Conservation (phyloP, 1,140 invertebrate species). For the Campoletis sonorensis region DNA sequence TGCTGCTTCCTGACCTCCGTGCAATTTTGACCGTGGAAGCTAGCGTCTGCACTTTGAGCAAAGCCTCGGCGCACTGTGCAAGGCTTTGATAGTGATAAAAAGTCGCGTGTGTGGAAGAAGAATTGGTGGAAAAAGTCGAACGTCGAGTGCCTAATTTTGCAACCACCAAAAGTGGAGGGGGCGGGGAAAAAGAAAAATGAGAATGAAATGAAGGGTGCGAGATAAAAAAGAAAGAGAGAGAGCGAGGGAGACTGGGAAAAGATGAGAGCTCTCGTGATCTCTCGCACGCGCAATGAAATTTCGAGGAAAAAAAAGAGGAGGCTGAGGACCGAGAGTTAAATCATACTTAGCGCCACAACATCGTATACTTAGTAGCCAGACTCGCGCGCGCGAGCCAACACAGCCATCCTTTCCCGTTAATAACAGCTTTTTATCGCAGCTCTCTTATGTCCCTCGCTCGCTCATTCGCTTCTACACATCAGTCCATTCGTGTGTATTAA, state of each 20-base stretch:
- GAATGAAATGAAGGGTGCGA: too few relatives aligned
- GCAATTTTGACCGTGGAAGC: too few relatives aligned
- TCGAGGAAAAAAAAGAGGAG: background rate
- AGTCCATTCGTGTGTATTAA: background rate
- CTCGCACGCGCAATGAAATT: conserved; percentile 39
- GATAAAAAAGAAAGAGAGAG: background rate
- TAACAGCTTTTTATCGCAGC: conserved; percentile 41
- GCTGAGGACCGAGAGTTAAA: conserved; percentile 34
- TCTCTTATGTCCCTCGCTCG: conserved; percentile 34
- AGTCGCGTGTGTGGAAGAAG: conserved; percentile 15
- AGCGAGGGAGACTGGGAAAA: background rate
- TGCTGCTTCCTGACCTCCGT: background rate
- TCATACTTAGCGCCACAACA: conserved; percentile 40
- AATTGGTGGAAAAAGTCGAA: conserved; percentile 29
- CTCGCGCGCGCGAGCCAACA: conserved; percentile 16
- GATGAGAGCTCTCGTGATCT: conserved; percentile 24
- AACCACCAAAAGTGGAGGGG: background rate
- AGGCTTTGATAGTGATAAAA: background rate
- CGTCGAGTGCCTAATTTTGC: background rate
- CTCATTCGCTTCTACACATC: conserved; percentile 1
- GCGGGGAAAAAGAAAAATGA: conserved; percentile 1
- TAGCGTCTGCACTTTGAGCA: too few relatives aligned
- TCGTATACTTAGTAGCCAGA: conserved; percentile 36
- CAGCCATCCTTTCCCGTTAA: conserved; percentile 26
- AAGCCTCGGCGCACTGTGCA: too few relatives aligned